A percentile compares a stretch with the other conserved stretches of the same genome.
These are phyloP conservation scores for Zenarchopterus dispar DNA, from an alignment of 2,797 vertebrate genomes.

Conservation along the genomic window DNA sequence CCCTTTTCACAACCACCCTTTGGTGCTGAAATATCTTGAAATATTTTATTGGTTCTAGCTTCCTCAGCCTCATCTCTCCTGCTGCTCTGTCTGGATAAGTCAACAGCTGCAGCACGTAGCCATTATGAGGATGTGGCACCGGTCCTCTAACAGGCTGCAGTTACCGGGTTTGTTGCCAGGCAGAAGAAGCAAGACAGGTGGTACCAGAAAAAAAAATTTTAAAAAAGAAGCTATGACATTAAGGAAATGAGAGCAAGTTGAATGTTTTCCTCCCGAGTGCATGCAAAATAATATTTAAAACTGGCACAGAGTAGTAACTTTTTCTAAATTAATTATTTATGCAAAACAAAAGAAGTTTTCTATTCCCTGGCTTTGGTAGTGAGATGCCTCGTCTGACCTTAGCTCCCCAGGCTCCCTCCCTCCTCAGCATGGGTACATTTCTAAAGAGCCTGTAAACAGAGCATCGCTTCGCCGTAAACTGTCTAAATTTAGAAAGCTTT, in stretches of 20 bases:
- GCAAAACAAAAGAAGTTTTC: conserved; percentile 6
- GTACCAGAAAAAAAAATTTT: conserved; percentile 19
- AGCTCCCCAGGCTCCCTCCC: conserved; percentile 7
- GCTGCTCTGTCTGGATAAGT: not conserved
- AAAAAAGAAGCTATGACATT: not conserved
- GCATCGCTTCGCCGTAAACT: conserved; percentile 46
- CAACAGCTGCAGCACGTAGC: too few relatives aligned
- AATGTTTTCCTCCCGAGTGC: not conserved
- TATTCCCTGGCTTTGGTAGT: conserved; percentile 13
- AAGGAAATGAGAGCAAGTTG: not conserved
- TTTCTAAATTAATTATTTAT: too few relatives aligned
- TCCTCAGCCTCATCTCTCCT: conserved; percentile 11
- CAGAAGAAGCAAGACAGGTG: conserved; percentile 1
- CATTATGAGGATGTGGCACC: too few relatives aligned
- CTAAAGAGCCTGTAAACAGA: conserved; percentile 62
- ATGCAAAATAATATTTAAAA: conserved; percentile 5
- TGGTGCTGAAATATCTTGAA: conserved; percentile 23
- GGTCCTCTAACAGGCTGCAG: too few relatives aligned
- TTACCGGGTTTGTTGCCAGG: conserved; percentile 24
- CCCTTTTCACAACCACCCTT: conserved; percentile 10
- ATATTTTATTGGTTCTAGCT: conserved; percentile 8
- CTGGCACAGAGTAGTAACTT: not conserved
- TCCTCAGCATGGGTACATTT: conserved; percentile 34
- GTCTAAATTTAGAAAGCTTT: conserved; percentile 76
- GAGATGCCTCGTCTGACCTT: conserved; percentile 36